Evolutionary conservation across 1,140 invertebrate species (phyloP), one percentile per base, ranked within the genome.

Genomic region (Drosophila equinoxialis): DNA sequence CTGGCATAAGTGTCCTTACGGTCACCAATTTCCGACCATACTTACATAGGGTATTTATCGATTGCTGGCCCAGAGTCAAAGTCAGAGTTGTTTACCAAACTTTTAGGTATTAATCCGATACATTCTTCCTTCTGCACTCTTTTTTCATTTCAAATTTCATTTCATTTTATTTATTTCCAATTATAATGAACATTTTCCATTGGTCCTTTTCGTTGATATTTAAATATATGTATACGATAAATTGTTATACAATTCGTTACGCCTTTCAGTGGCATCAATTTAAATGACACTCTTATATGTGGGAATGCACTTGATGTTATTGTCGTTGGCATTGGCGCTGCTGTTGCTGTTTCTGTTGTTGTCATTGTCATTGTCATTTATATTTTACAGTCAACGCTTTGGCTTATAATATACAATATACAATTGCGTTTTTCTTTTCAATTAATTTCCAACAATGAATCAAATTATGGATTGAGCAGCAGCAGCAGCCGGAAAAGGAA

Each of bases 391-490:
- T 17, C 62, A 58, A 73, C 60, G 63, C 79, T 71, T 67, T 74
- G 37, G 75, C 65, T 55, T 69, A 75, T 86, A 74, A 79, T 26
- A 26, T 81, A 78, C 65, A 64, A 84, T 73, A 65, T 57, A 55
- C 54, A 61, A 87, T 66, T 76, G 65, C 78, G 14, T 63, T 65
- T 62, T 71, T 65, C 65, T 66, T 77, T 62, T 61, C 68, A 65
- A 72, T 81, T 72, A 76, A 76, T 68, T 79, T 79, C 51, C 37
- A 87, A 82, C 80, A 79, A 85, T 79, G 68, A 79, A 68, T 51
- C 45, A 51, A 51, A 51, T 51, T 51, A 51, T 51, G 45, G 20
- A 58, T 60, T 39, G 11, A 45, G 13, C 11, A 17, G 30, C 10
- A 26, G 23, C 11, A 20, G 10, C 11, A 37, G 59, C 23, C 37